Percentiles rank a stretch among this genome's conserved stretches.
These are phyloP conservation scores for Enteromius afrohamiltoni DNA, from an alignment of 2,797 vertebrate genomes.

Conservation along the genomic window DNA sequence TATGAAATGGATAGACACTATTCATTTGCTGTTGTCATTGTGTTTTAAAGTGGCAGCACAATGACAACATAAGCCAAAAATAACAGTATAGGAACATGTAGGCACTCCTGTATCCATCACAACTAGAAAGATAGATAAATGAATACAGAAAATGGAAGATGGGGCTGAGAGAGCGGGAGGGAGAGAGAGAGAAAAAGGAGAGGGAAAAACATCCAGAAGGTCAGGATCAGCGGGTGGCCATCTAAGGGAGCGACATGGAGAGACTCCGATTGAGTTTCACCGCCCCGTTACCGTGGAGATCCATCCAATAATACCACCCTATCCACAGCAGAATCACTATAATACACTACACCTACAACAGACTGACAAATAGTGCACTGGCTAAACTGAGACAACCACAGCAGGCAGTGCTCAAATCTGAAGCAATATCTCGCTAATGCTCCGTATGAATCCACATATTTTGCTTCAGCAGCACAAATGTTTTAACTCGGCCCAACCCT, in stretches of 20 bases:
- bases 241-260: constrained; percentile 76
- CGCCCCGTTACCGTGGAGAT: constrained; percentile 69
- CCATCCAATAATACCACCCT: constrained; percentile 62
- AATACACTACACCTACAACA: constrained; percentile 38
- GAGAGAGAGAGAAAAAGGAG: constrained; percentile 68
- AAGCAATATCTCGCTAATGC: constrained; percentile 35
- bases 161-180: constrained; percentile 2
- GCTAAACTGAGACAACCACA: constrained; percentile 22
- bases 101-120: not conserved
- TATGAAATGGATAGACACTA: not conserved
- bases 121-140: constrained; percentile 13
- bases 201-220: constrained; percentile 80
- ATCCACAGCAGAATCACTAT: constrained; percentile 44
- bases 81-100: constrained; percentile 21
- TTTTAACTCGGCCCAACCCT: constrained; percentile 13
- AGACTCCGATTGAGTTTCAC: constrained; percentile 81
- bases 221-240: constrained; percentile 82
- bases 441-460: not conserved
- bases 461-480: constrained; percentile 14
- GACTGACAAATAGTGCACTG: constrained; percentile 28
- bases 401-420: constrained; percentile 21
- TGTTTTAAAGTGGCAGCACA: constrained; percentile 14
- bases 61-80: constrained; percentile 35
- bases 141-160: constrained; percentile 21
- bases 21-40: constrained; percentile 11